Evolutionary conservation across 2,113 vertebrate species (phyloP).

Genomic region (Plecturocebus donacophilus): DNA sequence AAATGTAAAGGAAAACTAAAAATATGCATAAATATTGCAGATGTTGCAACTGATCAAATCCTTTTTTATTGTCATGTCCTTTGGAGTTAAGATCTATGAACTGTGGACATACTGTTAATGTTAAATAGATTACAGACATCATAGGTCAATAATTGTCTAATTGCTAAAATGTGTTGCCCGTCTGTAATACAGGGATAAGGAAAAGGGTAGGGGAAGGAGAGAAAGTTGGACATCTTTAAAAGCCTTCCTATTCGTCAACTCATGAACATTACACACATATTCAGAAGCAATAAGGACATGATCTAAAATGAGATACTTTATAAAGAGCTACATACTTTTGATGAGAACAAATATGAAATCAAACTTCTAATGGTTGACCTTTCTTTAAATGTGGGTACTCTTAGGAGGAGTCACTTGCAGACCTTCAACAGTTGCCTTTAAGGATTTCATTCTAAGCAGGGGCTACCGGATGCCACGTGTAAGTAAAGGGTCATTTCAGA

Average conservation of each 20-base stretch:
- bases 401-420: constrained; percentile 75
- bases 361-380: not conserved
- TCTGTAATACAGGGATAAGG: not conserved
- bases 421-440: constrained; percentile 78
- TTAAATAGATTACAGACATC: not conserved
- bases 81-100: not conserved
- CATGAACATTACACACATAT: not conserved
- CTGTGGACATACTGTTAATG: not conserved
- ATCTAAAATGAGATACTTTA: not conserved
- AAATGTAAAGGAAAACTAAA: constrained; percentile 12
- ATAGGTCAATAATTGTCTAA: not conserved
- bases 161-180: not conserved
- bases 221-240: not conserved
- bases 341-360: not conserved
- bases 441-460: constrained; percentile 80
- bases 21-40: not conserved
- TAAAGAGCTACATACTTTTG: not conserved
- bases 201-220: not conserved
- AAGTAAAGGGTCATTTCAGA: not conserved
- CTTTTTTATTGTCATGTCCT: not conserved
- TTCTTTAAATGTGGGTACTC: not conserved
- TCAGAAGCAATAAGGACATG: not conserved
- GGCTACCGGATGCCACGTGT: constrained; percentile 75
- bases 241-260: not conserved
- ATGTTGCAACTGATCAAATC: not conserved